Evolutionary conservation across 2,888 invertebrate genomes (phyloP), one percentile per base, ranked within the genome.

Genomic region (Drosophila anceps): DNA sequence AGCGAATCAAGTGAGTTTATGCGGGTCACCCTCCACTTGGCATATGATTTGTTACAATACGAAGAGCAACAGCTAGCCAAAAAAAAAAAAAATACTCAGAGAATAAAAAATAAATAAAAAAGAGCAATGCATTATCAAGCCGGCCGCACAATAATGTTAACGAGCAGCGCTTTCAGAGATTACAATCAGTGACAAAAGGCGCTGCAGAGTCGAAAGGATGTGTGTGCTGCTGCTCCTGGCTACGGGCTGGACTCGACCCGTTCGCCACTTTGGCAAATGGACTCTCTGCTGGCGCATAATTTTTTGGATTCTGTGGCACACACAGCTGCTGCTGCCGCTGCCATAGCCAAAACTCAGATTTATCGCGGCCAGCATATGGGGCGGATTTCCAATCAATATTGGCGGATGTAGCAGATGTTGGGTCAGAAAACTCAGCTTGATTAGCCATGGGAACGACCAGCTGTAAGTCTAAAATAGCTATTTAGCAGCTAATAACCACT

Each of bases 181-280:
- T 90, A 88, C 83, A 85, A 86, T 86, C 86, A 86, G 88, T 84
- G 86, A 88, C 86, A 90, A 80, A 90, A 90, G 90, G 90, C 90
- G 64, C 62, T 44, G 59, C 51, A 53, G 75, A 64, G 73, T 68
- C 69, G 59, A 76, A 79, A 79, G 79, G 77, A 77, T 79, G 62
- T 64, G 65, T 58, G 57, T 46, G 15, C 48, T 48, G 29, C 48
- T 50, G 51, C 35, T 70, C 59, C 62, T 78, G 65, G 39, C 35
- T 68, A 29, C 50, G 59, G 58, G 59, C 54, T 29, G 54, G 54
- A 54, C 46, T 55, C 57, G 31, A 43, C 57, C 57, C 57, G 71
- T 41, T 64, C 64, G 68, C 57, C 31, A 44, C 54, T 75, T 66
- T 75, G 63, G 37, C 78, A 78, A 74, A 78, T 69, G 72, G 73